Percentiles rank a stretch among this genome's conserved stretches.
Evolutionary conservation across 2,797 vertebrate genomes (phyloP).

Genomic region (Tokudaia muenninki): DNA sequence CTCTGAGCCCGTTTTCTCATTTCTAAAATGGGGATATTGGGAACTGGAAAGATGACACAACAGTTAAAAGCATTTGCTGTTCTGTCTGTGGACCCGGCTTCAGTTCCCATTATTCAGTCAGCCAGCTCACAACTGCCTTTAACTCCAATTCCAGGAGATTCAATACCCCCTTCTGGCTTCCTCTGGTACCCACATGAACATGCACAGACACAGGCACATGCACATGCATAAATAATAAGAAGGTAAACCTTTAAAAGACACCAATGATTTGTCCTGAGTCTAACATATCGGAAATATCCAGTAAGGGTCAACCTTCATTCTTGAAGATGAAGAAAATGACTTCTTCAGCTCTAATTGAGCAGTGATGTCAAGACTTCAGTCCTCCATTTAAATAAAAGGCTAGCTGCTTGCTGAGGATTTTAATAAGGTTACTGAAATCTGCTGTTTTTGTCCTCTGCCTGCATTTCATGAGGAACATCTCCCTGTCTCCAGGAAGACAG

Average conservation of each 20-base stretch:
- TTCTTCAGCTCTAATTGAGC: background rate
- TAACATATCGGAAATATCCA: background rate
- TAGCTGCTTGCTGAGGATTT: background rate
- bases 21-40: background rate
- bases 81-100: background rate
- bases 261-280: background rate
- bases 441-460: background rate
- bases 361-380: background rate
- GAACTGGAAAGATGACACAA: background rate
- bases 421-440: background rate
- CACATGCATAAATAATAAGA: background rate
- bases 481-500: background rate
- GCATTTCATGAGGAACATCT: background rate
- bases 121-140: background rate
- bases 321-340: conserved; percentile 15
- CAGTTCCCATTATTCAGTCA: background rate
- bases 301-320: background rate
- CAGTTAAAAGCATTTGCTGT: background rate
- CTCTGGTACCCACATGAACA: background rate
- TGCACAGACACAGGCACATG: background rate
- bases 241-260: background rate
- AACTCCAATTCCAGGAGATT: background rate
- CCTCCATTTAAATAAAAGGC: conserved; percentile 45
- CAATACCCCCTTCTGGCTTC: background rate
- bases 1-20: background rate